A percentile compares a stretch with the other conserved stretches of the same genome.
Evolutionary conservation across 2,797 vertebrate species (phyloP).

Genomic region (Anguilla pacifica): DNA sequence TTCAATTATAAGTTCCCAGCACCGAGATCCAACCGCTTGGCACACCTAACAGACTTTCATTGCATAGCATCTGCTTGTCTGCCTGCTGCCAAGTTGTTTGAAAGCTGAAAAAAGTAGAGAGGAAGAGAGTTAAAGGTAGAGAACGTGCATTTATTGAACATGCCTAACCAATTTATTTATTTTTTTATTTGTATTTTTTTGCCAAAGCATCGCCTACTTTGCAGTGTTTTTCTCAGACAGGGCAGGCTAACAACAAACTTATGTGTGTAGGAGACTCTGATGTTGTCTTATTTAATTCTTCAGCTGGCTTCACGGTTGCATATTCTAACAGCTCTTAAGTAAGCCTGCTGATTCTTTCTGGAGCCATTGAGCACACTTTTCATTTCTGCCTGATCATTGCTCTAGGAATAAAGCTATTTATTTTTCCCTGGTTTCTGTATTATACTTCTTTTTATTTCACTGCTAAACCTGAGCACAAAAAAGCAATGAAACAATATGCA

Average conservation of each 20-base stretch:
- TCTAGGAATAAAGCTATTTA: slow-evolving; percentile 3
- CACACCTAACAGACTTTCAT: slow-evolving; percentile 8
- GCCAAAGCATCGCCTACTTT: not conserved
- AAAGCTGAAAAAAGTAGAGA: not conserved
- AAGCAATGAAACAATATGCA: not conserved
- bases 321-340: not conserved
- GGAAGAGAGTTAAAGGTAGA: slow-evolving; percentile 8
- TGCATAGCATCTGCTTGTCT: slow-evolving; percentile 18
- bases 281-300: not conserved
- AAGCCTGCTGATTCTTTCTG: not conserved
- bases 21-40: slow-evolving; percentile 8
- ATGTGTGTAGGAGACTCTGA: slow-evolving; percentile 16
- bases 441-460: not conserved
- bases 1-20: slow-evolving; percentile 15
- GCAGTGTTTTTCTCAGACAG: not conserved
- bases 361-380: not conserved
- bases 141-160: not conserved
- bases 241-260: not conserved
- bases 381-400: not conserved
- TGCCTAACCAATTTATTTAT: not conserved
- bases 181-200: not conserved
- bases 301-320: not conserved
- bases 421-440: not conserved
- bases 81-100: slow-evolving; percentile 16
- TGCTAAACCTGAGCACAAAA: not conserved